Evolutionary conservation across 2,888 invertebrate species (phyloP), one percentile per base, ranked within the genome.

Genomic region (Zhuqinia jingwanae): DNA sequence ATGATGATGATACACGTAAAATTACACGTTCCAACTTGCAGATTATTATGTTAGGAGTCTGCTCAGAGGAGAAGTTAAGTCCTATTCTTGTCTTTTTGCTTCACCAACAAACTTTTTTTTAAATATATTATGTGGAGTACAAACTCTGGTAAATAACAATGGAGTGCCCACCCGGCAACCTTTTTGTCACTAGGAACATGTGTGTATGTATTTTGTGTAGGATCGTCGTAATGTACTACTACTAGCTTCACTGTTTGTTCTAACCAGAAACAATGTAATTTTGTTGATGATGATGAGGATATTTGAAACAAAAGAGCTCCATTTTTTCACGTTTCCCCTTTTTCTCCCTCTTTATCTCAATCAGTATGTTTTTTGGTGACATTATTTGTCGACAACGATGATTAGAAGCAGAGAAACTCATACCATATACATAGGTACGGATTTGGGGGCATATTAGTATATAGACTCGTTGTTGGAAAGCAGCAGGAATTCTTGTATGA

Each of bases 401-500:
- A 42, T 5, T 11, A 42, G 42, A 42, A 5, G 45, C 68, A 45
- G 53, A 27, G n/a, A n/a, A n/a, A n/a, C n/a, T n/a, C n/a, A n/a
- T n/a, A n/a, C n/a, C n/a, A n/a, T n/a, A n/a, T n/a, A n/a, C n/a
- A n/a, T n/a, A n/a, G n/a, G n/a, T n/a, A n/a, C n/a, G n/a, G n/a
- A n/a, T n/a, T n/a, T n/a, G n/a, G n/a, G n/a, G 36, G 36, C 36
- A 36, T 36, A 36, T n/a, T n/a, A n/a, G n/a, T n/a, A n/a, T n/a
- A n/a, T n/a, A n/a, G n/a, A n/a, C n/a, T n/a, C n/a, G n/a, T n/a
- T n/a, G n/a, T n/a, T 45, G 36, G 50, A 42, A 73, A 75, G 56
- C 75, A 75, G 75, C 75, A 75, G 75, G 75, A 75, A 75, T 75
- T 30, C 75, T 50, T 75, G 75, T 75, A 68, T 53, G 80, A 80